These are phyloP conservation scores for Coenobita brevimanus DNA, from an alignment of 1,140 invertebrate species.

Conservation along the genomic window DNA sequence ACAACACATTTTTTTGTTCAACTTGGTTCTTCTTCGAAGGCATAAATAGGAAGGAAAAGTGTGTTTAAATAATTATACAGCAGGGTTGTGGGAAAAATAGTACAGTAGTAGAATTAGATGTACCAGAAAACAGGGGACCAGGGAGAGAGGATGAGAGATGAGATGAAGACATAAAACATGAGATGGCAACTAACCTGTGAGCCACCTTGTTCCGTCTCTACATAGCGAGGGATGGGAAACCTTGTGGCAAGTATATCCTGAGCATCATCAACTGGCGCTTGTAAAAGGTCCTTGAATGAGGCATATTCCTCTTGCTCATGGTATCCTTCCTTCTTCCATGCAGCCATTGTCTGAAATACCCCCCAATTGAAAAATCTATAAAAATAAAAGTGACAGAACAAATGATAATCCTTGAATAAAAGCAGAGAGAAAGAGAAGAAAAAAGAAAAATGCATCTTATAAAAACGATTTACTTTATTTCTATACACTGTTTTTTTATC, in stretches of 20 bases:
- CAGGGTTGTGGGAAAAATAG: too few species aligned
- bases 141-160: too few species aligned
- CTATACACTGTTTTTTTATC: too few species aligned
- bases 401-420: not conserved
- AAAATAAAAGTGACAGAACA: constrained; percentile 12
- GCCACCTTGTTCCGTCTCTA: constrained; percentile 98
- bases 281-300: constrained; percentile 95
- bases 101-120: too few species aligned
- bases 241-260: constrained; percentile 95
- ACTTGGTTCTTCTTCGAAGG: too few species aligned
- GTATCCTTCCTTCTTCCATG: constrained; percentile 95
- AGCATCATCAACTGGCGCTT: constrained; percentile 97
- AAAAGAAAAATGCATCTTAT: not conserved
- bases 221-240: constrained; percentile 99
- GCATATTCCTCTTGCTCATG: constrained; percentile 98
- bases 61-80: too few species aligned
- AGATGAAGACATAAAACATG: too few species aligned
- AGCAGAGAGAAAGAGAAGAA: constrained; percentile 8
- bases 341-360: constrained; percentile 92
- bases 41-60: too few species aligned
- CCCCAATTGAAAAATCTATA: constrained; percentile 46
- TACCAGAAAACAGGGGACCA: too few species aligned
- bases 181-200: constrained; percentile 87
- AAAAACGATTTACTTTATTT: not conserved
- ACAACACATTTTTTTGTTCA: too few species aligned